Evolutionary conservation across 1,140 invertebrate genomes (phyloP), one percentile per base, ranked within the genome.

Genomic region (Drosophila teissieri): DNA sequence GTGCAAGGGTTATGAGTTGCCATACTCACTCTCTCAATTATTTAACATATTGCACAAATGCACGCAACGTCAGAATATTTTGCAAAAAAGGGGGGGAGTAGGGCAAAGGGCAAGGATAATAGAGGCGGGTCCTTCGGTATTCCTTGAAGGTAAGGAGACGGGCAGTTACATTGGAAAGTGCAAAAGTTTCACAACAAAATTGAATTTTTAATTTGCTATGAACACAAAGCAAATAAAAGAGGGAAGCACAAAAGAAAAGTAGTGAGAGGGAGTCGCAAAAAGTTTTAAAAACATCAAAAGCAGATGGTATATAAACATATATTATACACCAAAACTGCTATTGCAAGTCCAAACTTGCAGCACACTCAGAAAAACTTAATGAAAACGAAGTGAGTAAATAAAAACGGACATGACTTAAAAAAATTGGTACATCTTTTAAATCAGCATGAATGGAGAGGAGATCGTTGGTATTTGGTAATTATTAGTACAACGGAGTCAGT

Each of bases 151-250:
- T 54, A 10, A 24, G 31, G 15, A 46, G 34, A 15, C 31, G 42
- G 53, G 24, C 51, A 56, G 55, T 37, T 54, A 19, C 49, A 69
- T 42, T 61, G 39, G n/a, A 37, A 58, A 74, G 78, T 68, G 63
- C 69, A 79, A 74, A 60, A 80, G 76, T 79, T 79, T 57, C 60
- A 76, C 65, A 80, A 78, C 64, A 76, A 81, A 81, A 76, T 80
- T 67, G 65, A 72, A 80, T 81, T 80, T 80, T 80, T 81, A 80
- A 81, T 80, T 81, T 72, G 60, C 56, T 67, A 65, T 77, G 57
- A 51, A 75, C 36, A 51, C 62, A 19, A 42, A 15, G 24, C 1
- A 36, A 60, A n/a, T 14, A 12, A 39, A 58, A 39, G 31, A 8
- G 45, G 3, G 37, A 24, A 49, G 39, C 48, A 27, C 34, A 40